Evolutionary conservation across 2,113 vertebrate genomes (phyloP).

Genomic region (Gallinago paraguaiae): DNA sequence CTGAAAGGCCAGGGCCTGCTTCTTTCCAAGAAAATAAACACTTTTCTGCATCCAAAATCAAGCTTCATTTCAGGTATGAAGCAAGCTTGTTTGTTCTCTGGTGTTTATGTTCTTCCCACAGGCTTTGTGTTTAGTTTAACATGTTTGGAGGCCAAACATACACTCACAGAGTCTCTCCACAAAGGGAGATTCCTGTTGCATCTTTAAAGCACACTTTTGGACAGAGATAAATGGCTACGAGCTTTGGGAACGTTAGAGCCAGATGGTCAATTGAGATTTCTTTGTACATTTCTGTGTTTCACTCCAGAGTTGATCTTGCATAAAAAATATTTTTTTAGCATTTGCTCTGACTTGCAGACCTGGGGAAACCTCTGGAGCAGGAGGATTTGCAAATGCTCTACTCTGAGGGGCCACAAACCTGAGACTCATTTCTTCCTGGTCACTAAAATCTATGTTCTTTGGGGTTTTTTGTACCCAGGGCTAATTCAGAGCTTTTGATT

Average conservation of each 20-base stretch:
- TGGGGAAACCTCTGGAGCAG: background rate
- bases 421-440: rapidly evolving
- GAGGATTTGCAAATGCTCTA: background rate
- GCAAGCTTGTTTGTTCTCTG: background rate
- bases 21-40: conserved; percentile 53
- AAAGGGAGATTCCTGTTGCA: background rate
- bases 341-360: background rate
- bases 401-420: background rate
- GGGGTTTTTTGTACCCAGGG: background rate
- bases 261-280: conserved; percentile 4
- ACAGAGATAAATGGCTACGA: background rate
- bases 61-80: conserved; percentile 7
- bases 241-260: background rate
- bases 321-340: background rate
- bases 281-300: background rate
- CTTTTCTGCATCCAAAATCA: background rate
- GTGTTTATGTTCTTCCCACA: background rate
- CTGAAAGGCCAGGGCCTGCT: background rate
- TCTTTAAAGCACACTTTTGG: conserved; percentile 33
- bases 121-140: background rate
- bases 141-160: background rate
- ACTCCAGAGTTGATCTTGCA: conserved; percentile 16
- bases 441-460: rapidly evolving
- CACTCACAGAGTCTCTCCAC: background rate
- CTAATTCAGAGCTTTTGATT: background rate